A percentile compares a stretch with the other conserved stretches of the same genome.
Evolutionary conservation across 2,113 vertebrate species (phyloP).

Genomic region (Pachypanchax playfairii): DNA sequence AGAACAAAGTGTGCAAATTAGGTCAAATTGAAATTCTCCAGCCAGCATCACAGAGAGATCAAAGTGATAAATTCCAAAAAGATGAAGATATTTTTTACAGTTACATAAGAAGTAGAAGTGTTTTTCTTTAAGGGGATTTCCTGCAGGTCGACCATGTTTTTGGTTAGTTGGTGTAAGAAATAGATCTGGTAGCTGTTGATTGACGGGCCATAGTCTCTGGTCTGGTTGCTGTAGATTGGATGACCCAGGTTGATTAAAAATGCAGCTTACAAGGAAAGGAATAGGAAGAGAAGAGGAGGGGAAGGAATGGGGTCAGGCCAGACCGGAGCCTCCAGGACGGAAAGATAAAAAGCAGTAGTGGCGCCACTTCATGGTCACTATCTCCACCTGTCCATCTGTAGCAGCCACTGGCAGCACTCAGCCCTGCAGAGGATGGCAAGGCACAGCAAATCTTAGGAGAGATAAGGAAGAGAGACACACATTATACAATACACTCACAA

Average conservation of each 20-base stretch:
- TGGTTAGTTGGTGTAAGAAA: slow-evolving; percentile 18
- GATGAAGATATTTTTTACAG: background rate
- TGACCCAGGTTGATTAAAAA: slow-evolving; percentile 79
- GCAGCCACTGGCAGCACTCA: slow-evolving; percentile 72
- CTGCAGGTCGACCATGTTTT: slow-evolving; percentile 8
- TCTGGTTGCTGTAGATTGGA: slow-evolving; percentile 72
- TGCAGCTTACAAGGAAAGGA: slow-evolving; percentile 74
- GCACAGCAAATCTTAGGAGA: slow-evolving; percentile 54
- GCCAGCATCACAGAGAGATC: slow-evolving; percentile 2
- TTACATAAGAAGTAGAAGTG: slow-evolving; percentile 16
- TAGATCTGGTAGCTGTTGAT: slow-evolving; percentile 58
- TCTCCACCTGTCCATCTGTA: slow-evolving; percentile 84
- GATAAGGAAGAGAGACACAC: slow-evolving; percentile 55
- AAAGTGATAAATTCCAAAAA: background rate
- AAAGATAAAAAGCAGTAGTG: slow-evolving; percentile 73
- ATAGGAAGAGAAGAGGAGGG: slow-evolving; percentile 60
- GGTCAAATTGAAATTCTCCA: slow-evolving; percentile 56
- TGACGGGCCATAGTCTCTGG: slow-evolving; percentile 71
- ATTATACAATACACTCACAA: slow-evolving; percentile 50
- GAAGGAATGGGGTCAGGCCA: slow-evolving; percentile 70
- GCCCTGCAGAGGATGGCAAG: slow-evolving; percentile 57
- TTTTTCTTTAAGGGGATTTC: slow-evolving; percentile 21
- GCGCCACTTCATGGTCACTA: slow-evolving; percentile 76
- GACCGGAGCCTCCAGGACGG: slow-evolving; percentile 71
- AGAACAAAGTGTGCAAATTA: slow-evolving; percentile 47